phyloP scores from a whole-genome alignment of 2,113 vertebrate genomes.

The Vidua macroura region DNA sequence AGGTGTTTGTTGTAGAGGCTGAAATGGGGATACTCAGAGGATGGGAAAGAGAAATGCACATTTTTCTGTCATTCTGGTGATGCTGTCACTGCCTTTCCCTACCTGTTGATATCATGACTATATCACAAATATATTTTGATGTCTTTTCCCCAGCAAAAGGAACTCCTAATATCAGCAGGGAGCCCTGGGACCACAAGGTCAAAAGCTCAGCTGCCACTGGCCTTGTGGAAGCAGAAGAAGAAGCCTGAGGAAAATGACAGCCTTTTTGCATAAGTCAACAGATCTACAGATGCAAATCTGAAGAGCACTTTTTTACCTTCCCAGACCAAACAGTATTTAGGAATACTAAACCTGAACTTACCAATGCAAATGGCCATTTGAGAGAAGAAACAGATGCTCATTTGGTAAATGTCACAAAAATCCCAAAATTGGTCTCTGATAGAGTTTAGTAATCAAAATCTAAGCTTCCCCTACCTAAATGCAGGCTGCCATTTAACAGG shows the following conservation, averaged over 20 bases:
- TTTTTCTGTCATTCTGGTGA: not conserved
- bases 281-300: not conserved
- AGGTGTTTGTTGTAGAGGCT: not conserved
- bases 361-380: not conserved
- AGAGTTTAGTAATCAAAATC: not conserved
- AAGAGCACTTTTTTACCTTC: not conserved
- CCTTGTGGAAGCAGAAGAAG: not conserved
- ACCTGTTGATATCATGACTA: not conserved
- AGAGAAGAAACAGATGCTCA: not conserved
- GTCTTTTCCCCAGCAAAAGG: not conserved
- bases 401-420: not conserved
- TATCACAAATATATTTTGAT: not conserved
- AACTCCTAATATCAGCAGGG: not conserved
- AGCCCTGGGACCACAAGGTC: fast-evolving
- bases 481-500: not conserved
- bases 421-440: not conserved
- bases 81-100: not conserved
- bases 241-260: not conserved
- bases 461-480: not conserved
- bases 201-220: not conserved
- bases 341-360: not conserved
- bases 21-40: not conserved
- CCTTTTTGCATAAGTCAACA: not conserved
- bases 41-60: not conserved
- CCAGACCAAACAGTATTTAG: not conserved